Conservation (phyloP, 2,797 vertebrate species). For the Coregonus sp. region DNA sequence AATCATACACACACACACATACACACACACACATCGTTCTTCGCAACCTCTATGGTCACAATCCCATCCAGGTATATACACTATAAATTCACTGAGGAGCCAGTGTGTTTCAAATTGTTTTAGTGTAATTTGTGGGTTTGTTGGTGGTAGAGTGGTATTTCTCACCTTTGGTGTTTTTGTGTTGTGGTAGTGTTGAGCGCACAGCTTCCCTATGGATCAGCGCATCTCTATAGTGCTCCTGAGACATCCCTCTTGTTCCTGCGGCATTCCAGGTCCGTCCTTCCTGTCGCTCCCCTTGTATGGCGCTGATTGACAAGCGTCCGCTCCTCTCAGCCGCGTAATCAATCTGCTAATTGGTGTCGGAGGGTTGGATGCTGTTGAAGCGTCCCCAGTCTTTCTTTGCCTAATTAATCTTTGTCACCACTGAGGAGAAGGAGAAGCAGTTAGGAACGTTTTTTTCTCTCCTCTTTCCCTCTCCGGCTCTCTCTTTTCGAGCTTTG, state of each 20-base stretch:
- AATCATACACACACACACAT: slow-evolving; percentile 34
- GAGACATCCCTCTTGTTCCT: slow-evolving; percentile 71
- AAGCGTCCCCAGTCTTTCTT: slow-evolving; percentile 74
- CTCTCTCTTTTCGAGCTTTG: slow-evolving; percentile 55
- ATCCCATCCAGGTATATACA: slow-evolving; percentile 2
- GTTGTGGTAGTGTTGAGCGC: slow-evolving; percentile 52
- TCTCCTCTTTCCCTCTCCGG: slow-evolving; percentile 9
- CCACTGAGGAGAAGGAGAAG: slow-evolving; percentile 59
- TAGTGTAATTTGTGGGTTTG: slow-evolving; percentile 67
- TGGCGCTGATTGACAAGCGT: slow-evolving; percentile 76
- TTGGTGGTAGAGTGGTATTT: slow-evolving; percentile 68
- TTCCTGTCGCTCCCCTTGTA: slow-evolving; percentile 73
- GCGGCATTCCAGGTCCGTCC: slow-evolving; percentile 78
- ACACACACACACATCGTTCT: neutral
- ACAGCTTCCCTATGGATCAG: slow-evolving; percentile 68
- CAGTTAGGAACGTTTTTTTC: slow-evolving; percentile 67
- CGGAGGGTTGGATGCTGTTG: slow-evolving; percentile 73
- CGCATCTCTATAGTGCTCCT: slow-evolving; percentile 67
- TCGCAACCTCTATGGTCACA: slow-evolving; percentile 20
- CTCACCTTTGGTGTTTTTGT: slow-evolving; percentile 70
- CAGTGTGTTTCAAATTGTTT: slow-evolving; percentile 35
- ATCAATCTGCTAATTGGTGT: slow-evolving; percentile 82
- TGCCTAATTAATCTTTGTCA: slow-evolving; percentile 80
- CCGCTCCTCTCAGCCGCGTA: slow-evolving; percentile 75
- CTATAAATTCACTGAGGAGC: neutral